Evolutionary conservation across 2,888 invertebrate genomes (phyloP).

Genomic region (Acrobasis repandana): DNA sequence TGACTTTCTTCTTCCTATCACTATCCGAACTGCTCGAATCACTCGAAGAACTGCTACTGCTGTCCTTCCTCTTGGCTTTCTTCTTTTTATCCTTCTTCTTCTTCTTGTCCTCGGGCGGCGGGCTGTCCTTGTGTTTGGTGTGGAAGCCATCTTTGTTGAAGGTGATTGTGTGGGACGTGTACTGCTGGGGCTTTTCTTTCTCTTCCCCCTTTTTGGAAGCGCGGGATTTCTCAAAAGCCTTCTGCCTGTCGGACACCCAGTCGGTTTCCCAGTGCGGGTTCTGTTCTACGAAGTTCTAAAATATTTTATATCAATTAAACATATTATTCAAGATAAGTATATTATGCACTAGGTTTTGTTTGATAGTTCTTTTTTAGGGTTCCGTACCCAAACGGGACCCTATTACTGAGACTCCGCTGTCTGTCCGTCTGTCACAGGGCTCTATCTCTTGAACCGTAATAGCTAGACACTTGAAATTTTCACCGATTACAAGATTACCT

Average conservation of each 20-base stretch:
- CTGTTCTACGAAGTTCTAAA: conserved; percentile 89
- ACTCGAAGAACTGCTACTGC: conserved; percentile 56
- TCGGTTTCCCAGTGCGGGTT: conserved; percentile 95
- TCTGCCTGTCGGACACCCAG: conserved; percentile 92
- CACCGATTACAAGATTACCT: no score
- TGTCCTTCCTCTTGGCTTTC: conserved; percentile 45
- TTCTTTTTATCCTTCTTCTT: conserved; percentile 81
- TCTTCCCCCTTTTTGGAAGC: conserved; percentile 53
- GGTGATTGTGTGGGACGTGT: conserved; percentile 74
- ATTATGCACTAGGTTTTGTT: no score
- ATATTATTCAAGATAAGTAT: no score
- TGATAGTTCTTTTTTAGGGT: no score
- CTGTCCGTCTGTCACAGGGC: no score
- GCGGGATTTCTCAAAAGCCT: conserved; percentile 83
- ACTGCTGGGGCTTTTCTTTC: conserved; percentile 61
- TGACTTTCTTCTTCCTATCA: conserved; percentile 81
- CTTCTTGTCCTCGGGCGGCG: conserved; percentile 66
- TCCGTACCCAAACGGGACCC: no score
- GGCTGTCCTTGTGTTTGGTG: conserved; percentile 58
- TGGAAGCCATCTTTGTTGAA: conserved; percentile 77
- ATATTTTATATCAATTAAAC: no score
- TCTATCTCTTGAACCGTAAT: no score
- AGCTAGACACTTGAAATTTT: no score
- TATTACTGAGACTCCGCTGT: no score
- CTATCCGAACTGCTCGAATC: conserved; percentile 55